Conservation (phyloP, 1,140 invertebrate species). For the Zaprionus davidi region DNA sequence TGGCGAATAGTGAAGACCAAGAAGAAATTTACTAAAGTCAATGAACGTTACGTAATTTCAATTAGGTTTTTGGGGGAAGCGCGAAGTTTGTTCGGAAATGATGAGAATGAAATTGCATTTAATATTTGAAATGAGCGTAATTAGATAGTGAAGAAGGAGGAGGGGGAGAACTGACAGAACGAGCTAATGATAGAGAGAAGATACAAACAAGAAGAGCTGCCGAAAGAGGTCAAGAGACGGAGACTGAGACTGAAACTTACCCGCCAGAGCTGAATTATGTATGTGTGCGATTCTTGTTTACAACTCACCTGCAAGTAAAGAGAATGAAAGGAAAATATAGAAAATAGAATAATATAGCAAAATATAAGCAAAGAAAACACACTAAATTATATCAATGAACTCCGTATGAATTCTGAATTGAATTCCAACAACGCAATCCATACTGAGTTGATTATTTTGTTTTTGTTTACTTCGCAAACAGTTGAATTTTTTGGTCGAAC, state of each 20-base stretch:
- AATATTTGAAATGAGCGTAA: constrained; percentile 65
- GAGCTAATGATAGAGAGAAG: constrained; percentile 33
- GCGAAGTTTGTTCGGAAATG: constrained; percentile 59
- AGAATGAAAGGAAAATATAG: constrained; percentile 9
- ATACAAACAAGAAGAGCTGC: neutral
- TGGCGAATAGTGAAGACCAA: constrained; percentile 30
- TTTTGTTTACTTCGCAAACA: constrained; percentile 14
- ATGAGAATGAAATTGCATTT: constrained; percentile 81
- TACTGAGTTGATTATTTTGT: neutral
- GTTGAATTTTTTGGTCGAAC: constrained; percentile 4
- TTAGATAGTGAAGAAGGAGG: constrained; percentile 44
- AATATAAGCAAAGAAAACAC: neutral
- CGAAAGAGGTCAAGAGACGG: constrained; percentile 35
- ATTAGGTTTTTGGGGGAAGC: constrained; percentile 61
- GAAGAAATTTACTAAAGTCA: constrained; percentile 71
- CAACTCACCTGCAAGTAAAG: constrained; percentile 56
- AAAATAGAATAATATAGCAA: neutral
- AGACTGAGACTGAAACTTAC: constrained; percentile 52
- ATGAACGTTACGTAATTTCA: constrained; percentile 83
- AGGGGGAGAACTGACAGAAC: constrained; percentile 31
- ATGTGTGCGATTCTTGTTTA: constrained; percentile 8
- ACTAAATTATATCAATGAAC: neutral
- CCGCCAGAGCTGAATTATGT: constrained; percentile 12
- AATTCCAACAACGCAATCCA: neutral
- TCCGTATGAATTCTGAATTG: neutral